phyloP scores from a whole-genome alignment of 2,888 invertebrate species.

The Lordiphosa fenestrarum region DNA sequence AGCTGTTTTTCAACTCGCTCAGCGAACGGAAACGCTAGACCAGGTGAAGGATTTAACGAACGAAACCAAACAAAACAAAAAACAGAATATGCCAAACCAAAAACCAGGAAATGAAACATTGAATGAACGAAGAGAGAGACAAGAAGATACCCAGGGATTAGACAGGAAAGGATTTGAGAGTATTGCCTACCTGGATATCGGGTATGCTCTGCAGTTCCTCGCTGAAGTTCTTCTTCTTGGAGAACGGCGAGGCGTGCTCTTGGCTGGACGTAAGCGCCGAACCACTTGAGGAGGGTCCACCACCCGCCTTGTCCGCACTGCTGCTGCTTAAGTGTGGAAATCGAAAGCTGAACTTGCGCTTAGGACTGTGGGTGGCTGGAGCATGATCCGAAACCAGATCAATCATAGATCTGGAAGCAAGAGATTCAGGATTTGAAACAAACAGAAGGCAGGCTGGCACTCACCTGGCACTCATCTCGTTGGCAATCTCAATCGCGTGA shows the following conservation, averaged over 20 bases:
- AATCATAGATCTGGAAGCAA: constrained; percentile 82
- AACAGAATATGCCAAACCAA: constrained; percentile 38
- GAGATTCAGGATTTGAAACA: too few relatives aligned
- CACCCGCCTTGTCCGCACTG: constrained; percentile 36
- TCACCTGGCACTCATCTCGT: constrained; percentile 90
- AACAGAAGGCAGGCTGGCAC: too few relatives aligned
- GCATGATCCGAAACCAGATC: constrained; percentile 82
- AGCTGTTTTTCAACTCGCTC: constrained; percentile 81
- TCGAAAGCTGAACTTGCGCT: constrained; percentile 89
- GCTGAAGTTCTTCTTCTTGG: constrained; percentile 89
- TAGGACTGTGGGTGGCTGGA: constrained; percentile 85
- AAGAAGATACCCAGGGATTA: constrained; percentile 50
- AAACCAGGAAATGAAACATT: constrained; percentile 40
- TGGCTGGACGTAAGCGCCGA: constrained; percentile 55
- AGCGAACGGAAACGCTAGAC: constrained; percentile 81
- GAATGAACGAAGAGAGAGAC: constrained; percentile 41
- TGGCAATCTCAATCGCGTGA: constrained; percentile 95
- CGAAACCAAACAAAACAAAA: constrained; percentile 39
- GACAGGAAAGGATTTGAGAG: constrained; percentile 22
- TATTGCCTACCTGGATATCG: constrained; percentile 88
- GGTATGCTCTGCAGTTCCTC: constrained; percentile 92
- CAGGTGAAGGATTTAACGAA: constrained; percentile 20
- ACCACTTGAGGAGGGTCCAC: constrained; percentile 34
- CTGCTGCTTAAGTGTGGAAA: constrained; percentile 82
- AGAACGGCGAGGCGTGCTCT: constrained; percentile 78